A percentile compares a stretch with the other conserved stretches of the same genome.
phyloP scores from a whole-genome alignment of 2,113 vertebrate species.

The Oreochromis spilurus region DNA sequence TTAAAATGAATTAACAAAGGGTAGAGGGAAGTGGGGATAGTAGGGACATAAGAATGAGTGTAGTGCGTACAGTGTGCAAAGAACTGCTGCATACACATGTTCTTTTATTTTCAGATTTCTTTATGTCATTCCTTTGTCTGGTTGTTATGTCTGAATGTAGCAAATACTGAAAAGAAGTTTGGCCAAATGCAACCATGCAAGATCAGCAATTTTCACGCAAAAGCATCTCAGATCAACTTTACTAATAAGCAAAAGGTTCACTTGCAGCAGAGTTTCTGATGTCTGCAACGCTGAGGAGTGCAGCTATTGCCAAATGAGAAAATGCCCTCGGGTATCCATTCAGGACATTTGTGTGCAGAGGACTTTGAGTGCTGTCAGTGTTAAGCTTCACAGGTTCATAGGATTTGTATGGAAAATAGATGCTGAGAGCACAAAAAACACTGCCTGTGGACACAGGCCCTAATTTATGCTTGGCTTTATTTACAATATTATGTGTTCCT shows the following conservation, averaged over 20 bases:
- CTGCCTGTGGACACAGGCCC: background rate
- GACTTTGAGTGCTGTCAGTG: background rate
- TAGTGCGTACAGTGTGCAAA: background rate
- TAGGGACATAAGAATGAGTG: background rate
- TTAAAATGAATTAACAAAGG: background rate
- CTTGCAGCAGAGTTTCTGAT: background rate
- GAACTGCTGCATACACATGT: background rate
- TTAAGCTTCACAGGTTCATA: background rate
- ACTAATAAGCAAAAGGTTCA: background rate
- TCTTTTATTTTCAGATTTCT: background rate
- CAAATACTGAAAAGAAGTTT: background rate
- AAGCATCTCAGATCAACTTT: background rate
- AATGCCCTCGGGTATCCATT: background rate
- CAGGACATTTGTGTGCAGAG: background rate
- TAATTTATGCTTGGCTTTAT: slow-evolving; percentile 2
- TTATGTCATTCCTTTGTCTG: fast-evolving
- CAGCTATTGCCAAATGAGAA: background rate
- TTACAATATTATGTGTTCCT: slow-evolving; percentile 5
- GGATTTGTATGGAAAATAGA: background rate
- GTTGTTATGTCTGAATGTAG: background rate
- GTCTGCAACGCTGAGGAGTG: background rate
- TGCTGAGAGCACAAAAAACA: background rate
- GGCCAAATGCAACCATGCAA: background rate
- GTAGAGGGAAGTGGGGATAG: background rate
- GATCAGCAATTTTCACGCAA: background rate